A percentile compares a stretch with the other conserved stretches of the same genome.
Evolutionary conservation across 2,113 vertebrate genomes (phyloP).

Genomic region (Spermophilus dauricus): DNA sequence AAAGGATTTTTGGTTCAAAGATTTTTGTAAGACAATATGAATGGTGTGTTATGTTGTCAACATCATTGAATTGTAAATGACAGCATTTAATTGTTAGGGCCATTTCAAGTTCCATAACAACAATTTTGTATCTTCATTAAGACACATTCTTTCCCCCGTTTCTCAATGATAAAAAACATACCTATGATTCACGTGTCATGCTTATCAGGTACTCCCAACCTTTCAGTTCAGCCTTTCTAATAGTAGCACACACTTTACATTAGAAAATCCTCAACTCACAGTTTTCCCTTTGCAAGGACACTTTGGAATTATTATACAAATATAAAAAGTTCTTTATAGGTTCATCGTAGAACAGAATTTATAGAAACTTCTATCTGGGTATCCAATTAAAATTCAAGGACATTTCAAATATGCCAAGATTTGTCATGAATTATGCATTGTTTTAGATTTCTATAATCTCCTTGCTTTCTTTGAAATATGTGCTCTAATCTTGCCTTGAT

Average conservation of each 20-base stretch:
- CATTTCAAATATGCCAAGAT: slow-evolving; percentile 82
- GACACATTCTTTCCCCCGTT: not conserved
- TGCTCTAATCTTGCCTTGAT: slow-evolving; percentile 78
- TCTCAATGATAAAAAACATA: not conserved
- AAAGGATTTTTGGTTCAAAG: not conserved
- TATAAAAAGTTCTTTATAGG: slow-evolving; percentile 75
- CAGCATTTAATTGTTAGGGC: not conserved
- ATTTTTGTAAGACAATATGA: not conserved
- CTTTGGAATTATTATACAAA: slow-evolving; percentile 73
- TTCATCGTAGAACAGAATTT: slow-evolving; percentile 79
- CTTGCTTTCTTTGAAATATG: slow-evolving; percentile 84
- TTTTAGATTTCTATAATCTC: slow-evolving; percentile 84
- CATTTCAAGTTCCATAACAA: not conserved
- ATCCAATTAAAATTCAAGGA: slow-evolving; percentile 86
- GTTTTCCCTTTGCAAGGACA: slow-evolving; percentile 67
- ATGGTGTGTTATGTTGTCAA: not conserved
- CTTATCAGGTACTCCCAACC: not conserved
- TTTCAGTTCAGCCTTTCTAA: slow-evolving; percentile 36
- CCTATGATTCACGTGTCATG: not conserved
- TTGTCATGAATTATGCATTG: slow-evolving; percentile 87
- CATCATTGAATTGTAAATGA: not conserved
- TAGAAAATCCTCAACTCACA: slow-evolving; percentile 71
- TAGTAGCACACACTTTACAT: slow-evolving; percentile 12
- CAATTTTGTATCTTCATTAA: not conserved
- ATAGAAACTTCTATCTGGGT: slow-evolving; percentile 79